Evolutionary conservation across 2,888 invertebrate species (phyloP), one percentile per base, ranked within the genome.

Genomic region (Prenolepis imparis): DNA sequence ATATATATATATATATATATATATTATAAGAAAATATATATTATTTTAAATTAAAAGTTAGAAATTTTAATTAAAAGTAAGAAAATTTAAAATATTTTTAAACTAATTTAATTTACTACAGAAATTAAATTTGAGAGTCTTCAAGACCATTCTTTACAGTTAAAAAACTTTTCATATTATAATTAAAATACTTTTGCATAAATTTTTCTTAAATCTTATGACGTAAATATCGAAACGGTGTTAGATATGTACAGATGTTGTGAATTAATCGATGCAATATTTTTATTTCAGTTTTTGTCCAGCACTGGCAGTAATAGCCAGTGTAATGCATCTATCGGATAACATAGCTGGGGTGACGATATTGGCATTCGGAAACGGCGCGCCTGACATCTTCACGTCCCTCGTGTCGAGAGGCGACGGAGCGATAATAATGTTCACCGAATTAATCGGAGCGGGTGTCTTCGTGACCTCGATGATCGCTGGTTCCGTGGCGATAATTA

Each of bases 301-400:
- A n/a, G 94, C 95, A 1, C 89, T 96, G 12, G 94, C 95, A 67
- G 94, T 95, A 11, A 94, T 96, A 41, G 95, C 96, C 0, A 90
- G 93, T 70, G 90, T 95, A 0, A 88, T 96, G 63, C 93, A 93
- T 39, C 91, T 96, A 68, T 96, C 96, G 78, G 96, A 96, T 87
- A 96, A 95, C 89, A 94, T 96, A 48, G 96, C 96, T 11, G 97
- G 97, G 3, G 96, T 97, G 11, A 97, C 97, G n/a, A 95, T 97
- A 88, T 92, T 97, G 89, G 97, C 97, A 0, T 96, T 97, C 92
- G 97, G 97, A 28, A 97, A 97, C 92, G 97, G 97, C 61, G 96
- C 97, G 0, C 96, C 97, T 5, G 97, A 97, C 93, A 95, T 97
- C 75, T 97, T 97, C 91, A 96, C 96, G 15, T 95, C 96, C 18